Evolutionary conservation across 2,888 invertebrate species (phyloP).

Genomic region (Cylindroiulus punctatus): DNA sequence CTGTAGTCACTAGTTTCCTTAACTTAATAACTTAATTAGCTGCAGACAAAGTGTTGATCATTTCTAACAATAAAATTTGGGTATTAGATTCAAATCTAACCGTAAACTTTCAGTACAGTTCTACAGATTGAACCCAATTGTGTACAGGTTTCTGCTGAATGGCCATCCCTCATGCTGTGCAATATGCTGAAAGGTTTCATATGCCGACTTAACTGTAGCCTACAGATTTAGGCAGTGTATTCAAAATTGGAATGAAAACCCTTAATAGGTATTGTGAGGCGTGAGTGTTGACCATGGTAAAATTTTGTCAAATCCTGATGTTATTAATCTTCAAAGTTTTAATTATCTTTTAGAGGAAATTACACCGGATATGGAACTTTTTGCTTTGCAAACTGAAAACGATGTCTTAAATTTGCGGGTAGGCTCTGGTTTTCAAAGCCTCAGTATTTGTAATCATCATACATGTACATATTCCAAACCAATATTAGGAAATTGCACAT

Average conservation of each 20-base stretch:
- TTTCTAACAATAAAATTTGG: too few species aligned
- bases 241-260: too few species aligned
- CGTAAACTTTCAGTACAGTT: neutral
- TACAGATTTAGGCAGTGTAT: too few species aligned
- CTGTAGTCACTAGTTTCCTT: too few species aligned
- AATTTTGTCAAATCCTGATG: neutral
- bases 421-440: neutral
- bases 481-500: neutral
- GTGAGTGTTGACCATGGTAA: neutral
- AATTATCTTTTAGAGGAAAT: neutral
- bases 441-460: neutral
- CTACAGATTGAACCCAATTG: neutral
- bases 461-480: neutral
- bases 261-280: too few species aligned
- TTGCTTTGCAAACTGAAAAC: conserved; percentile 51
- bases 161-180: too few species aligned
- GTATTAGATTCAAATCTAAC: neutral
- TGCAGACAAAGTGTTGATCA: too few species aligned
- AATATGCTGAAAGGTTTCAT: too few species aligned
- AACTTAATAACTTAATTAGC: too few species aligned
- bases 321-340: neutral
- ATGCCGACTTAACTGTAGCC: too few species aligned
- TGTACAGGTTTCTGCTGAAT: neutral
- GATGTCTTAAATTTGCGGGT: conserved; percentile 46
- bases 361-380: conserved; percentile 2